Percentiles rank a stretch among this genome's conserved stretches.
Conservation (phyloP, 1,140 invertebrate genomes). For the Dysdera silvatica region DNA sequence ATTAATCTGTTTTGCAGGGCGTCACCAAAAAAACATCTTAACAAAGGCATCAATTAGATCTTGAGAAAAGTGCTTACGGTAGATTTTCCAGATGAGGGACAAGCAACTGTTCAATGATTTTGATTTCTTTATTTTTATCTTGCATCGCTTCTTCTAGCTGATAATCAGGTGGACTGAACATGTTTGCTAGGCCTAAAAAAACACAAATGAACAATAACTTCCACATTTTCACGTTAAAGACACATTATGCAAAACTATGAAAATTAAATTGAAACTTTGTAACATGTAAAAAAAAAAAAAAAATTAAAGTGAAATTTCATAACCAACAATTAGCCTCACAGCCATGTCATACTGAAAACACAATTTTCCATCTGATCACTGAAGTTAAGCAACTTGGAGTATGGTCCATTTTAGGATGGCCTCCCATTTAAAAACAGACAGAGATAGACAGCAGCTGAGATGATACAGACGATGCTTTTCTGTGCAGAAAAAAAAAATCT, state of each 20-base stretch:
- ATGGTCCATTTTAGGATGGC: no score
- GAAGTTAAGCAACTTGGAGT: no score
- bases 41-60: background rate
- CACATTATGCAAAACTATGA: background rate
- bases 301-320: background rate
- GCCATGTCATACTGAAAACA: background rate
- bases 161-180: slow-evolving; percentile 79
- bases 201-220: background rate
- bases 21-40: background rate
- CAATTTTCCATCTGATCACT: no score
- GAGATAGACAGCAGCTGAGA: no score
- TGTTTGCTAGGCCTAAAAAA: slow-evolving; percentile 63
- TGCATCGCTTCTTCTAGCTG: slow-evolving; percentile 68
- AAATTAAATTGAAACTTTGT: background rate
- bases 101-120: slow-evolving; percentile 64
- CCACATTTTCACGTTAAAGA: background rate
- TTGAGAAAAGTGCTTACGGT: slow-evolving; percentile 50
- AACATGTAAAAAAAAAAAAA: background rate
- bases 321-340: background rate
- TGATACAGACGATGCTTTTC: no score
- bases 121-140: slow-evolving; percentile 69
- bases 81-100: slow-evolving; percentile 62
- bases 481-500: no score
- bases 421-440: no score
- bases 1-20: background rate